Evolutionary conservation across 1,140 invertebrate genomes (phyloP).

Genomic region (Pseudomyrmex dendroicus): DNA sequence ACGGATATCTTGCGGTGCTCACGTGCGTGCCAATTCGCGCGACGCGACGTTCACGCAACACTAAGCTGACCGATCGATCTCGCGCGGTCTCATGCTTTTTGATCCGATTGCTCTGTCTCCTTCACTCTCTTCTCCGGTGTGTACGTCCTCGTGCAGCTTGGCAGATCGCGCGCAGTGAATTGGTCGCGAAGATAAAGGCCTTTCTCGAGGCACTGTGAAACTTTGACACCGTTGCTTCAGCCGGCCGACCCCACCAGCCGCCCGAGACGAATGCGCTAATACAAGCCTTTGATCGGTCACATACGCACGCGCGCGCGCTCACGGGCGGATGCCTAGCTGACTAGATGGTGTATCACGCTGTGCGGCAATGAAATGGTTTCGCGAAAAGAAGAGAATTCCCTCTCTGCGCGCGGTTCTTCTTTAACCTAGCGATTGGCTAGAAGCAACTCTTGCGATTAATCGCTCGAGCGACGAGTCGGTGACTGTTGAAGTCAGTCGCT

Average conservation of each 20-base stretch:
- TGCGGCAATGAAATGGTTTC: too few species aligned
- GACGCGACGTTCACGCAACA: constrained; percentile 21
- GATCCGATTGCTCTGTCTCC: constrained; percentile 14
- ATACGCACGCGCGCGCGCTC: too few species aligned
- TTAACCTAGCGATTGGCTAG: too few species aligned
- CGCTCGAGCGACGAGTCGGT: too few species aligned
- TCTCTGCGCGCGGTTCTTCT: too few species aligned
- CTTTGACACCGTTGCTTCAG: constrained; percentile 9
- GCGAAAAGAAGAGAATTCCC: too few species aligned
- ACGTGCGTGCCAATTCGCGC: constrained; percentile 29
- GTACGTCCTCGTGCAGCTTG: too few species aligned
- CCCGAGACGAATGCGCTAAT: constrained; percentile 2
- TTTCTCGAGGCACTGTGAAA: constrained; percentile 18
- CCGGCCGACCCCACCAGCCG: background rate
- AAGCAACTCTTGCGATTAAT: too few species aligned
- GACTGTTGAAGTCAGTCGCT: too few species aligned
- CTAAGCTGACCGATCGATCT: constrained; percentile 41
- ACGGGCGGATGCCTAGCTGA: too few species aligned
- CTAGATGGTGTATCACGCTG: too few species aligned
- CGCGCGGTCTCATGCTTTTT: constrained; percentile 21
- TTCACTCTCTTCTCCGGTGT: background rate
- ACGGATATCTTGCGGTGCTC: constrained; percentile 1
- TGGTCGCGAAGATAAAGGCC: constrained; percentile 57
- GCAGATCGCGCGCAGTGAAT: constrained; percentile 38
- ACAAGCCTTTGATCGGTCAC: too few species aligned